Percentiles rank a stretch among this genome's conserved stretches.
phyloP scores from a whole-genome alignment of 1,140 invertebrate species.

The Drosophila miranda region DNA sequence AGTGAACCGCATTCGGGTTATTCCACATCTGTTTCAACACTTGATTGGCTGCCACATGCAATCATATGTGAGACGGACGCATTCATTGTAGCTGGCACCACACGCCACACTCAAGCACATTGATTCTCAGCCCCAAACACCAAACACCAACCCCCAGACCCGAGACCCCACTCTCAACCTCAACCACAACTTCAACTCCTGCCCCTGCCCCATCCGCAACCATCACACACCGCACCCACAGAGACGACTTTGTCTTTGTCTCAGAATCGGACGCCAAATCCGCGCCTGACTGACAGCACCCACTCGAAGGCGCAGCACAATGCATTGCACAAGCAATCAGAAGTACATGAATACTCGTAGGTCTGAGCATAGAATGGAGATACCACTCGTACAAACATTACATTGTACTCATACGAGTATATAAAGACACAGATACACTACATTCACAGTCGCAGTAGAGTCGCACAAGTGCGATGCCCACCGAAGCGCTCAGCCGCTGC shows the following conservation, averaged over 20 bases:
- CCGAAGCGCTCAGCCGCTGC: conserved; percentile 61
- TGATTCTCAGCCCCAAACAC: not conserved
- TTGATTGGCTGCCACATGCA: conserved; percentile 25
- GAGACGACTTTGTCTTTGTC: not conserved
- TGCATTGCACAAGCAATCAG: conserved; percentile 53
- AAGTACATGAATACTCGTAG: conserved; percentile 30
- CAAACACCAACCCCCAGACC: too few species aligned
- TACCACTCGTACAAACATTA: too few species aligned
- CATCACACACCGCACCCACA: conserved; percentile 18
- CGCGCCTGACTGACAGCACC: conserved; percentile 38
- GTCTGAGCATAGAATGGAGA: conserved; percentile 25
- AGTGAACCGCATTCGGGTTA: not conserved
- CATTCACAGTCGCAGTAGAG: not conserved
- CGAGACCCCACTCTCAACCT: not conserved
- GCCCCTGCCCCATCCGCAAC: too few species aligned
- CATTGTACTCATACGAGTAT: too few species aligned
- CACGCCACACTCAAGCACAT: not conserved
- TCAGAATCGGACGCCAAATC: conserved; percentile 20
- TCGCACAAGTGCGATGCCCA: conserved; percentile 24
- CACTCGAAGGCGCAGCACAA: conserved; percentile 49
- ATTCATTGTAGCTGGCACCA: conserved; percentile 4
- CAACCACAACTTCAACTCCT: not conserved
- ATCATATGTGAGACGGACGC: not conserved
- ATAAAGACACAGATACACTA: not conserved
- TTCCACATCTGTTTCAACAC: not conserved